Evolutionary conservation across 2,888 invertebrate genomes (phyloP), one percentile per base, ranked within the genome.

Genomic region (Leucophora obtusa): DNA sequence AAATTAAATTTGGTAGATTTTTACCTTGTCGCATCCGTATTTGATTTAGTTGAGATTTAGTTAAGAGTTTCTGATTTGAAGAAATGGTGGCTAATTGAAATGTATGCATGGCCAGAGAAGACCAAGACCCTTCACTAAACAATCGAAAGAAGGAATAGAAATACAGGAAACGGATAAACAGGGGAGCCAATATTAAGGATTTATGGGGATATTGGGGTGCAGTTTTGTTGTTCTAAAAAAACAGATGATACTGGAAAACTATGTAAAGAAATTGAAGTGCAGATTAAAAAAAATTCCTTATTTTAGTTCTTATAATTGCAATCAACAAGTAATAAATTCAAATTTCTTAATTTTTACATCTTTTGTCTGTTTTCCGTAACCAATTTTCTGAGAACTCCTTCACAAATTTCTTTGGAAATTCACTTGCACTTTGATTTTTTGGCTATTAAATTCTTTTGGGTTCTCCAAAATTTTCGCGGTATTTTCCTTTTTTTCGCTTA

Each of bases 141-240:
- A 53, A 63, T 5, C 24, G 43, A 43, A 38, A 11, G 38, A 6
- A 33, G 8, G 51, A 6, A 51, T 11, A 10, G 38, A 43, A n/a
- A 17, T 35, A 9, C n/a, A 54, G 79, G 72, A 80, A 69, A 43
- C 76, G 80, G 80, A 80, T 72, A 28, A 50, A 9, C 81, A 81
- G 77, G 60, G 73, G 69, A 50, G 77, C 81, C 76, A 81, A 81
- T 73, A 47, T 47, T 28, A 47, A 59, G 38, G 63, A 73, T 73
- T 59, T 6, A 28, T 15, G 43, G 0, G 1, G 11, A 18, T 53
- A 71, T 65, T 47, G 1, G 43, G n/a, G 43, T 2, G 43, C n/a
- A 28, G 28, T 47, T 6, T 47, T 47, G 43, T 47, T n/a, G 43
- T n/a, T 47, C n/a, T 47, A 47, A 7, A n/a, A 6, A 47, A 47